Percentiles rank a stretch among this genome's conserved stretches.
These are phyloP conservation scores for Myodes glareolus DNA, from an alignment of 2,113 vertebrate genomes.

Conservation along the genomic window DNA sequence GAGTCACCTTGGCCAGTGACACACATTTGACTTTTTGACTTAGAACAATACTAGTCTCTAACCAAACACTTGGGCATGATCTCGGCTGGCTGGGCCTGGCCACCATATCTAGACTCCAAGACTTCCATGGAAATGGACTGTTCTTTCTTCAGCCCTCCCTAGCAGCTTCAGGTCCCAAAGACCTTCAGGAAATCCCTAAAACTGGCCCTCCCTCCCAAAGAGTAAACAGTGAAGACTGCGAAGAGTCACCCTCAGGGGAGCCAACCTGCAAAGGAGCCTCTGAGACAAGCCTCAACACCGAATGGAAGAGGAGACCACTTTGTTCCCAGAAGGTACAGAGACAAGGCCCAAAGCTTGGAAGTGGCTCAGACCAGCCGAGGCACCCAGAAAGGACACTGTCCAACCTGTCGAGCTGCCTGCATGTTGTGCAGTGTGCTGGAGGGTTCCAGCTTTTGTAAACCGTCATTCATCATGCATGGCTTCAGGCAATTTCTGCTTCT, in stretches of 20 bases:
- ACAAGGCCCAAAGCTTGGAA: neutral
- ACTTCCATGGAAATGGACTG: neutral
- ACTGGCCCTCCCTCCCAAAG: neutral
- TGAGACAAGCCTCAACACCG: neutral
- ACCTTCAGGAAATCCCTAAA: neutral
- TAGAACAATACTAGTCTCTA: neutral
- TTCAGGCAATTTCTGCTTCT: neutral
- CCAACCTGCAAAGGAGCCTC: neutral
- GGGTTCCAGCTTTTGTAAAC: neutral
- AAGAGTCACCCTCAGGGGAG: neutral
- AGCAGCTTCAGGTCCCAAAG: neutral
- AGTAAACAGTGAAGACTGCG: neutral
- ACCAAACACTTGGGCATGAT: neutral
- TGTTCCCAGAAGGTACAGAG: neutral
- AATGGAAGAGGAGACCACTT: neutral
- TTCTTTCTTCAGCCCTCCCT: neutral
- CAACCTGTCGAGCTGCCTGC: neutral
- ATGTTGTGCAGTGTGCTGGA: neutral
- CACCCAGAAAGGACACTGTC: neutral
- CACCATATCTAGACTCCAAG: neutral
- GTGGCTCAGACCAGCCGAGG: neutral
- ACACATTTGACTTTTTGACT: neutral
- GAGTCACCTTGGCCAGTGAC: neutral
- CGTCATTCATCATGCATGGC: neutral
- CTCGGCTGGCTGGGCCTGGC: neutral